These are phyloP conservation scores for Spea bombifrons DNA, from an alignment of 2,113 vertebrate species.

Conservation along the genomic window DNA sequence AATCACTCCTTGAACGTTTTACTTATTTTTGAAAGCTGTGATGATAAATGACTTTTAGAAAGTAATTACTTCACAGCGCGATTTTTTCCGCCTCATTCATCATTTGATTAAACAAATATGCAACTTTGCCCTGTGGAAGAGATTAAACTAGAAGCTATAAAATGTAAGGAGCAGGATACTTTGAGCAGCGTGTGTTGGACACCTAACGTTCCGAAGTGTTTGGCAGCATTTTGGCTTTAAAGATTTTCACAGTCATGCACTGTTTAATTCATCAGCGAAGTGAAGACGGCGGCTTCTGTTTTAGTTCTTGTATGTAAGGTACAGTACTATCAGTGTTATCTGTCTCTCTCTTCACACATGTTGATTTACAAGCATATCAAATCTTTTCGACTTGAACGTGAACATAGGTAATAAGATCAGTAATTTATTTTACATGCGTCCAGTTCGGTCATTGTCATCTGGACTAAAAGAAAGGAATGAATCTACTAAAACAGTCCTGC, in stretches of 20 bases:
- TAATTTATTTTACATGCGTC: too few species aligned
- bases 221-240: constrained; percentile 1
- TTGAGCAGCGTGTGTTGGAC: constrained; percentile 4
- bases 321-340: background rate
- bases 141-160: constrained; percentile 3
- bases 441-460: too few species aligned
- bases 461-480: too few species aligned
- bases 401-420: too few species aligned
- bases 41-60: constrained; percentile 20
- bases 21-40: background rate
- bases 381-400: background rate
- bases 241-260: constrained; percentile 14
- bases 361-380: background rate
- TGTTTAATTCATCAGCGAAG: background rate
- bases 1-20: too few species aligned
- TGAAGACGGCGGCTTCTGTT: constrained; percentile 11
- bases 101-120: background rate
- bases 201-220: background rate
- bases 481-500: too few species aligned
- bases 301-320: background rate
- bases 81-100: constrained; percentile 21
- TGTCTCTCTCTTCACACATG: background rate
- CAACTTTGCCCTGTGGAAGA: constrained; percentile 21
- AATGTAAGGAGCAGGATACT: background rate
- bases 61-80: constrained; percentile 1